A percentile compares a stretch with the other conserved stretches of the same genome.
Evolutionary conservation across 2,113 vertebrate genomes (phyloP).

Genomic region (Callaeas wilsoni): DNA sequence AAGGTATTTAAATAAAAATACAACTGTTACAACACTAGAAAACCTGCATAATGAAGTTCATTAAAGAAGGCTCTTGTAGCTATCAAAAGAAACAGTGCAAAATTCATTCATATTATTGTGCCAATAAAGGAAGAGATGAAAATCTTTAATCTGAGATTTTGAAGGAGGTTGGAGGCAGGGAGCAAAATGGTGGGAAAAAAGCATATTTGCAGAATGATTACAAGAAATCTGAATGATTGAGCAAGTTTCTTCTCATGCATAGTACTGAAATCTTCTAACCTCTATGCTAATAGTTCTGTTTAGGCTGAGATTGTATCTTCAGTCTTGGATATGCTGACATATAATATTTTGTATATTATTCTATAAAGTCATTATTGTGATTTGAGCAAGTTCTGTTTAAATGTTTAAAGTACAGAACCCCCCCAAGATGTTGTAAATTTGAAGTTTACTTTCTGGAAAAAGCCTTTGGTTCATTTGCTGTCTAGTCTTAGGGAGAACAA

Average conservation of each 20-base stretch:
- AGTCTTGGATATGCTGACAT: not conserved
- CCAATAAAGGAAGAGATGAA: not conserved
- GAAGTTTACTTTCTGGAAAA: not conserved
- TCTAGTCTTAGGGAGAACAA: not conserved
- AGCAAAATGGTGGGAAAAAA: not conserved
- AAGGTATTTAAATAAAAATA: not conserved
- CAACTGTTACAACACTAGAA: not conserved
- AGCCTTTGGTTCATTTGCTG: not conserved
- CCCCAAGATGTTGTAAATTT: not conserved
- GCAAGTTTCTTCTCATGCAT: not conserved
- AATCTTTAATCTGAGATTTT: not conserved
- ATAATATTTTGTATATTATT: not conserved
- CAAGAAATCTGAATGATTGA: not conserved
- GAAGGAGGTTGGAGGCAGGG: not conserved
- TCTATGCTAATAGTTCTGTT: not conserved
- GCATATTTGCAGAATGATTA: not conserved
- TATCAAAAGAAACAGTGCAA: not conserved
- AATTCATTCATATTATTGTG: not conserved
- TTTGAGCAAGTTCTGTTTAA: not conserved
- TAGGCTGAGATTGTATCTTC: not conserved
- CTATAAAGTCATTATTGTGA: not conserved
- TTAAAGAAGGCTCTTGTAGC: not conserved
- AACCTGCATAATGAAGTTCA: not conserved
- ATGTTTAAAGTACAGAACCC: not conserved
- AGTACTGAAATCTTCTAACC: not conserved